These are phyloP conservation scores for Hipparchia semele DNA, from an alignment of 2,888 invertebrate species.

Conservation along the genomic window DNA sequence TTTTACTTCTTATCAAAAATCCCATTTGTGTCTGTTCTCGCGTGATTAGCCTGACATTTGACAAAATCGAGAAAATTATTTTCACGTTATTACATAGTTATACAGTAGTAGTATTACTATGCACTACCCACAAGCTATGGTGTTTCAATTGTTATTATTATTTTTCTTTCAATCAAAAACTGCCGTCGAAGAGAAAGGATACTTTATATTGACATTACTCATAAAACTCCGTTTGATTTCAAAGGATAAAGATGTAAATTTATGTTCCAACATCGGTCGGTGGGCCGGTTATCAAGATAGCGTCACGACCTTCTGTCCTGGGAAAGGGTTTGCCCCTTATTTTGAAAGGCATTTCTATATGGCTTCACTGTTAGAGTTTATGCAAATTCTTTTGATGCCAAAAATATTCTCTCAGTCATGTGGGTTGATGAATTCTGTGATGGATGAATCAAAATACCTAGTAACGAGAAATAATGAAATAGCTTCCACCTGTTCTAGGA, in stretches of 20 bases:
- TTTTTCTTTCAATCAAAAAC: constrained; percentile 40
- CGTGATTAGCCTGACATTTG: too few species aligned
- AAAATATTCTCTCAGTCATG: neutral
- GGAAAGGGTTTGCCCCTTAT: constrained; percentile 13
- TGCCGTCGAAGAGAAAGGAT: constrained; percentile 32
- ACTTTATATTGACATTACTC: constrained; percentile 34
- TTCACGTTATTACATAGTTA: too few species aligned
- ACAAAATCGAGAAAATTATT: too few species aligned
- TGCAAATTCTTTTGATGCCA: neutral
- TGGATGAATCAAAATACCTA: neutral
- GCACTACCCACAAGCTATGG: too few species aligned
- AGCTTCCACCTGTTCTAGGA: neutral
- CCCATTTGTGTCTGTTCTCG: too few species aligned
- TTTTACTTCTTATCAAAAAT: too few species aligned
- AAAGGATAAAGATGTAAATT: constrained; percentile 40
- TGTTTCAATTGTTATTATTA: neutral
- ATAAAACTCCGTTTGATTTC: constrained; percentile 44
- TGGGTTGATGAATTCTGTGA: neutral
- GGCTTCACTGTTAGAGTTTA: constrained; percentile 2
- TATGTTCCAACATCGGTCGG: constrained; percentile 26
- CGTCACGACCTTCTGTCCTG: constrained; percentile 24
- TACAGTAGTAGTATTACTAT: too few species aligned
- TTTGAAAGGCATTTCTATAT: constrained; percentile 14
- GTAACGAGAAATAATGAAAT: neutral
- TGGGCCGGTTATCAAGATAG: constrained; percentile 28